A percentile compares a stretch with the other conserved stretches of the same genome.
phyloP scores from a whole-genome alignment of 1,140 invertebrate species.

The Parapsyche elsis region DNA sequence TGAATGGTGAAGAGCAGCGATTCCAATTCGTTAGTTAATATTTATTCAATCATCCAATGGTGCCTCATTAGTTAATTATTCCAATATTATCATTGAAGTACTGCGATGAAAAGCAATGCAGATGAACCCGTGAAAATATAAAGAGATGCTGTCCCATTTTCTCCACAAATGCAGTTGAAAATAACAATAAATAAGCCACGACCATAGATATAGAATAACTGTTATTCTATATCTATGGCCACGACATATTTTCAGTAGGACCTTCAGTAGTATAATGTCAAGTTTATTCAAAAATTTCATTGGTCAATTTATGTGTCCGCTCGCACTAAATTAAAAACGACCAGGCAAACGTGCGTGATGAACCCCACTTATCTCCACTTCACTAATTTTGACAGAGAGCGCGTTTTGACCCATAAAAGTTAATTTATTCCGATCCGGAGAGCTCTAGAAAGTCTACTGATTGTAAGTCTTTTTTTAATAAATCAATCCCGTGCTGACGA shows the following conservation, averaged over 20 bases:
- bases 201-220: too few relatives aligned
- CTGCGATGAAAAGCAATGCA: too few relatives aligned
- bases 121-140: too few relatives aligned
- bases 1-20: too few relatives aligned
- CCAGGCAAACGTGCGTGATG: neutral
- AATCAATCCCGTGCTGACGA: neutral
- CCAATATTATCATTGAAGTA: too few relatives aligned
- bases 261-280: neutral
- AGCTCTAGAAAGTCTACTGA: neutral
- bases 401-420: conserved; percentile 20
- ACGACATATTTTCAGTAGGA: neutral
- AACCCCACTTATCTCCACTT: conserved; percentile 6
- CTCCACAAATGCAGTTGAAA: too few relatives aligned
- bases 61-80: too few relatives aligned
- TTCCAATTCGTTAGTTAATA: too few relatives aligned
- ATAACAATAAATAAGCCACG: too few relatives aligned
- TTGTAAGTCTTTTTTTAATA: neutral
- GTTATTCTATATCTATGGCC: too few relatives aligned
- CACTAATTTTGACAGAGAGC: conserved; percentile 11
- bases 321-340: neutral
- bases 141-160: too few relatives aligned
- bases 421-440: conserved; percentile 19
- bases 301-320: neutral
- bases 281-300: neutral
- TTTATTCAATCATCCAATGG: too few relatives aligned